Percentiles rank a stretch among this genome's conserved stretches.
These are phyloP conservation scores for Conger conger DNA, from an alignment of 2,113 vertebrate genomes.

Conservation along the genomic window DNA sequence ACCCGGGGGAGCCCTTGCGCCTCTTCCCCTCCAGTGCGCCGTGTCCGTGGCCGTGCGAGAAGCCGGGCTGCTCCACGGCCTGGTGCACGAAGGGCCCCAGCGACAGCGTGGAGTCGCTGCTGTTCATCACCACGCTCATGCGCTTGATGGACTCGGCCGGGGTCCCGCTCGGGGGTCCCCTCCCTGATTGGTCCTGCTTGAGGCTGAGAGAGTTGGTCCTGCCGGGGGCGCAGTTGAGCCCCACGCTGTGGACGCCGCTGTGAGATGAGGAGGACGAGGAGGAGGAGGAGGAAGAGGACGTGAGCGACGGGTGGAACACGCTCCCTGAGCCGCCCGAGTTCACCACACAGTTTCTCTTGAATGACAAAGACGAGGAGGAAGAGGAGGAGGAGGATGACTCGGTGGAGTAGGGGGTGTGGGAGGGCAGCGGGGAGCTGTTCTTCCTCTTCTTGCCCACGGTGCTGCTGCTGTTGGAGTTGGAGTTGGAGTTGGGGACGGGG, in stretches of 20 bases:
- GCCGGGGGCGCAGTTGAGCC: conserved; percentile 83
- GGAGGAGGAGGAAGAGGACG: conserved; percentile 61
- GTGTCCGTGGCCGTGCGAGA: conserved; percentile 71
- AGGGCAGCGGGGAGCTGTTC: conserved; percentile 80
- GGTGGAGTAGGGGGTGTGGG: conserved; percentile 74
- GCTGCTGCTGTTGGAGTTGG: conserved; percentile 71
- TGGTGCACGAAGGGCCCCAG: conserved; percentile 94
- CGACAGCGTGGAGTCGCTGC: conserved; percentile 92
- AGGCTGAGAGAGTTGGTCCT: conserved; percentile 81
- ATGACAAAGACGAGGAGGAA: conserved; percentile 66
- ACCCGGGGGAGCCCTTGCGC: conserved; percentile 85
- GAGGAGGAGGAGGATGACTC: conserved; percentile 86
- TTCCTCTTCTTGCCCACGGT: conserved; percentile 94
- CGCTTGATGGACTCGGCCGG: conserved; percentile 93
- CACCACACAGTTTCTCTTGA: conserved; percentile 89
- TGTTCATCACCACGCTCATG: conserved; percentile 98
- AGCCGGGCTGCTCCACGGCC: conserved; percentile 77
- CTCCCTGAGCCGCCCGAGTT: conserved; percentile 85
- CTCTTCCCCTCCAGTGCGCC: conserved; percentile 84
- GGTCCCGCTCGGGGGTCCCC: conserved; percentile 82
- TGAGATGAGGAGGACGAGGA: conserved; percentile 74
- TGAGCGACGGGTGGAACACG: conserved; percentile 74
- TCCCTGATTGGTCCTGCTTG: conserved; percentile 83
- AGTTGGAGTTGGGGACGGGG: conserved; percentile 65
- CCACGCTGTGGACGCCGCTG: conserved; percentile 74